phyloP scores from a whole-genome alignment of 2,888 invertebrate genomes.

The Platycnemis pennipes region DNA sequence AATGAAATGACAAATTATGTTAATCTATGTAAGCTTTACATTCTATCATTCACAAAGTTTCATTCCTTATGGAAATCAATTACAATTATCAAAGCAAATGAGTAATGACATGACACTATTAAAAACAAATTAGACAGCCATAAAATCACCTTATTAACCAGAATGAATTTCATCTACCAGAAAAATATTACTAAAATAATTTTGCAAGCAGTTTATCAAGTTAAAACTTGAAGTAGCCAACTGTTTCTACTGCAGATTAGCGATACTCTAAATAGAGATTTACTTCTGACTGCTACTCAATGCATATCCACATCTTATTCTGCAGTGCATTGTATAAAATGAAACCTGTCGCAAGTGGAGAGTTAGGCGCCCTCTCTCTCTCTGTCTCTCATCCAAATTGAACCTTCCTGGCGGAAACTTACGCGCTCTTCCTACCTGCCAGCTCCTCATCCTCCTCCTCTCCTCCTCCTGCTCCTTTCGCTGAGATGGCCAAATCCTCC shows the following conservation, averaged over 20 bases:
- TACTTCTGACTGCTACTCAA: constrained; percentile 26
- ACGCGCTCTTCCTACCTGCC: constrained; percentile 88
- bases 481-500: neutral
- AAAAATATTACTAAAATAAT: neutral
- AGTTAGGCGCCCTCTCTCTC: constrained; percentile 13
- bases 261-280: neutral
- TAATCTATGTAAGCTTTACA: constrained; percentile 6
- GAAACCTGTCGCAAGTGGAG: constrained; percentile 13
- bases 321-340: neutral
- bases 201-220: constrained; percentile 14
- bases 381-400: constrained; percentile 26
- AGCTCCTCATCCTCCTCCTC: constrained; percentile 76
- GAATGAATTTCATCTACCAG: neutral
- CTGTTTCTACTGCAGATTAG: neutral
- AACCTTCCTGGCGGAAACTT: constrained; percentile 82
- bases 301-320: constrained; percentile 9
- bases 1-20: neutral
- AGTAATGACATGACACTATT: neutral
- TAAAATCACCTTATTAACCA: neutral
- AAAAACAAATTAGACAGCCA: neutral
- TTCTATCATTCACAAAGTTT: constrained; percentile 5
- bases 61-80: neutral
- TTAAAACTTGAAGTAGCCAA: neutral
- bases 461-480: neutral
- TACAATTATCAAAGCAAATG: neutral